phyloP scores from a whole-genome alignment of 2,888 invertebrate species.

The Leptopilina myrica region DNA sequence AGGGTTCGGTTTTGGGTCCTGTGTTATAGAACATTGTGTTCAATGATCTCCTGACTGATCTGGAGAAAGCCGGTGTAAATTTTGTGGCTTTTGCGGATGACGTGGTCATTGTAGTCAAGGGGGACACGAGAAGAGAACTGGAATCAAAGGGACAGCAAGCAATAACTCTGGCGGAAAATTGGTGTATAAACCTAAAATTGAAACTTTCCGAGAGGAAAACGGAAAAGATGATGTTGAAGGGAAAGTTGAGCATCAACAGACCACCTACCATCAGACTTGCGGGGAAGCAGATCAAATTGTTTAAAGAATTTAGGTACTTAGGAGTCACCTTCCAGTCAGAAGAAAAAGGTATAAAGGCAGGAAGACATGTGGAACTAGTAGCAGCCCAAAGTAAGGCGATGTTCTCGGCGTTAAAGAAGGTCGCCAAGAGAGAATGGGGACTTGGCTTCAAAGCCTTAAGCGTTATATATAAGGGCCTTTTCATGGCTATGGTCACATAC shows the following conservation, averaged over 20 bases:
- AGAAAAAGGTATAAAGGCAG: constrained; percentile 32
- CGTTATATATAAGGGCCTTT: constrained; percentile 48
- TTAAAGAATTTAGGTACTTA: constrained; percentile 37
- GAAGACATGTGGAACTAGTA: constrained; percentile 21
- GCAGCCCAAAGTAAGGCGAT: not conserved
- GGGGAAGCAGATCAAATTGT: not conserved
- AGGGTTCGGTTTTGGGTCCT: constrained; percentile 46
- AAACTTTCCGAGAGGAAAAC: not conserved
- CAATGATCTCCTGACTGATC: constrained; percentile 17
- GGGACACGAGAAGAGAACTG: not conserved
- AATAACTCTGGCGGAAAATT: not conserved
- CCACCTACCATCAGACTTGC: no score
- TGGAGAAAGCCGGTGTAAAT: not conserved
- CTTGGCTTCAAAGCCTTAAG: constrained; percentile 41
- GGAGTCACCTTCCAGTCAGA: constrained; percentile 43
- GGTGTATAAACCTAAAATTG: not conserved
- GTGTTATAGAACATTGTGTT: constrained; percentile 48
- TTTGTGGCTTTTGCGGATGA: constrained; percentile 42
- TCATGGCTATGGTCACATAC: constrained; percentile 48
- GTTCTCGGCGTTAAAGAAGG: constrained; percentile 4
- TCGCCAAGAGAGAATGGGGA: constrained; percentile 51
- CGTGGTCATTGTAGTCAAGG: not conserved
- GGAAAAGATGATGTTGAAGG: not conserved
- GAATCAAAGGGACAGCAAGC: constrained; percentile 10
- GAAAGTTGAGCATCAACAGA: not conserved